Evolutionary conservation across 2,113 vertebrate genomes (phyloP), one percentile per base, ranked within the genome.

Genomic region (Cricetomys ansorgei): DNA sequence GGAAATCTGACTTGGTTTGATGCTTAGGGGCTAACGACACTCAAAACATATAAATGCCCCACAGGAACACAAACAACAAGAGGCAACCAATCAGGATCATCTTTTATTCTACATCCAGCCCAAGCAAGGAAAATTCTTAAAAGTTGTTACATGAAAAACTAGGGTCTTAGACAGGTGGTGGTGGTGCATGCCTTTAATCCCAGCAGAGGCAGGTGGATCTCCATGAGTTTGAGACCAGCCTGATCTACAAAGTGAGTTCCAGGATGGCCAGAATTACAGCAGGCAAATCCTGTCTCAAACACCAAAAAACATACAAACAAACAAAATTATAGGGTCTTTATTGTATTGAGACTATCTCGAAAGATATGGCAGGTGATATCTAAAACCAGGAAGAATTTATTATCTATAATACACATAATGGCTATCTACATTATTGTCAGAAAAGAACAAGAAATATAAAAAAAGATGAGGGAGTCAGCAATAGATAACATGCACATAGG

Each of bases 11-110:
- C 17, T 2, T 45, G 40, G 5, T 48, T 48, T 48, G 17, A 2
- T 13, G 1, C 31, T 79, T 48, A 65, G 17, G 29, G 2, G 0
- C 10, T 50, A 16, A n/a, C 1, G 5, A 3, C 31, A 53, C 1
- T 94, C 43, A n/a, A 21, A 50, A n/a, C 53, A 13, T 19, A 48
- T 8, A 97, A 92, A 79, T 11, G 7, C 11, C 3, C 57, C 17
- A 86, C 67, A 37, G 21, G 0, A 83, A 90, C 79, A 34, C 27
- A 34, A 7, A 31, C n/a, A 65, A 57, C 3, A 34, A 77, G 34
- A 76, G 3, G 34, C 2, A 67, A 45, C 29, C 43, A 89, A 40
- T 50, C 19, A 57, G 29, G 7, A 40, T 50, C 11, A 37, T 8
- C 59, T 69, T 93, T 70, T 65, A 37, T 76, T 48, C 3, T 2